phyloP scores from a whole-genome alignment of 2,888 invertebrate species.

The Ariolimax columbianus region DNA sequence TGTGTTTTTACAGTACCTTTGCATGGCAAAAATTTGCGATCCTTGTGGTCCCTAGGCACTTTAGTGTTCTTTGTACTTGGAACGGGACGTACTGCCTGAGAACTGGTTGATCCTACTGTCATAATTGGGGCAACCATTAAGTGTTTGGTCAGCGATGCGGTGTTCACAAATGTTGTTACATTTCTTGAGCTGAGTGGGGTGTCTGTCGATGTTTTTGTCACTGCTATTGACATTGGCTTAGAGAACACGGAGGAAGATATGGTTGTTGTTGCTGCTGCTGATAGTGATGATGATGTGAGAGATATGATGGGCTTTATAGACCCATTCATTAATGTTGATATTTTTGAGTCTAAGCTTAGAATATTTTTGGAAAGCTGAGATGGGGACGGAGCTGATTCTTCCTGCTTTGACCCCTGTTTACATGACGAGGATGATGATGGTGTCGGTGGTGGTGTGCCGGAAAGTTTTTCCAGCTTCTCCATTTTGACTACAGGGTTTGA shows the following conservation, averaged over 20 bases:
- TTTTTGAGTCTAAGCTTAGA: conserved; percentile 35
- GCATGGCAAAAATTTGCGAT: conserved; percentile 66
- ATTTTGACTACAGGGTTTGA: conserved; percentile 76
- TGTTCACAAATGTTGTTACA: conserved; percentile 42
- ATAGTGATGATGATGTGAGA: conserved; percentile 39
- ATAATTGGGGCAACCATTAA: conserved; percentile 45
- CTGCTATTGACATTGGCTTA: conserved; percentile 46
- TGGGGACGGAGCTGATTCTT: neutral
- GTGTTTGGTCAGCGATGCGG: conserved; percentile 37
- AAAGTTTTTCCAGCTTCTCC: conserved; percentile 68
- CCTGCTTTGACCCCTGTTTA: neutral
- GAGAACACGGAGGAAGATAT: conserved; percentile 17
- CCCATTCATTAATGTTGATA: conserved; percentile 57
- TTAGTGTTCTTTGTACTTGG: conserved; percentile 40
- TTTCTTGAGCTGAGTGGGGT: conserved; percentile 39
- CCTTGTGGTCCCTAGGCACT: conserved; percentile 55
- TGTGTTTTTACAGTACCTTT: conserved; percentile 62
- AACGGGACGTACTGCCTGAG: conserved; percentile 15
- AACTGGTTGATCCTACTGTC: conserved; percentile 34
- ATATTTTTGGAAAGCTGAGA: conserved; percentile 22
- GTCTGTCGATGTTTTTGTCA: conserved; percentile 52
- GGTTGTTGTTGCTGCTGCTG: conserved; percentile 11
- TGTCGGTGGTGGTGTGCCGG: neutral
- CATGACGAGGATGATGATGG: neutral
- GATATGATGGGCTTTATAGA: conserved; percentile 51